phyloP scores from a whole-genome alignment of 35 echinoderm and acorn worm genomes.

The Apostichopus japonicus region DNA sequence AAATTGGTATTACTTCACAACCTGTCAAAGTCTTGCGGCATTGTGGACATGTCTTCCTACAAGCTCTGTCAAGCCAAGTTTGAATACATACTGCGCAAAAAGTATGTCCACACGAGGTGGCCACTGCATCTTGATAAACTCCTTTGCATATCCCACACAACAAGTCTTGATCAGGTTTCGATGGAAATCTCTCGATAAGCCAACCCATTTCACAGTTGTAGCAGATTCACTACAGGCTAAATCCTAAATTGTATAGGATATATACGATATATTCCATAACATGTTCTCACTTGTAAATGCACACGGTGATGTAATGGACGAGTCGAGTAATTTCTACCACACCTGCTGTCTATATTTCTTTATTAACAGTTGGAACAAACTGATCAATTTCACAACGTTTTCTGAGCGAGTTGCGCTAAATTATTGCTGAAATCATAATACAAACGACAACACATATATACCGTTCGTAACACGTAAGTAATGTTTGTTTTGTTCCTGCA shows the following conservation, averaged over 20 bases:
- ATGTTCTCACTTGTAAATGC: background rate
- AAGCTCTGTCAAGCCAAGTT: conserved; percentile 81
- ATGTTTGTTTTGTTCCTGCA: too few relatives aligned
- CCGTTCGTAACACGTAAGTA: too few relatives aligned
- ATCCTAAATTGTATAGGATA: background rate
- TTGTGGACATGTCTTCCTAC: conserved; percentile 77
- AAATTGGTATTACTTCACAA: conserved; percentile 78
- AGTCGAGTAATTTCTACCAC: background rate
- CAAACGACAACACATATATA: too few relatives aligned
- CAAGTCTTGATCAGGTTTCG: conserved; percentile 76
- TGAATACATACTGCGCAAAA: conserved; percentile 86
- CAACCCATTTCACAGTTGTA: conserved; percentile 70
- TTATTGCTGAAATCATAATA: too few relatives aligned
- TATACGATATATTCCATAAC: background rate
- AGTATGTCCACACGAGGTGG: conserved; percentile 84
- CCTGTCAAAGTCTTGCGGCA: conserved; percentile 69
- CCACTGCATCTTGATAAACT: conserved; percentile 79
- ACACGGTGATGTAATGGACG: background rate
- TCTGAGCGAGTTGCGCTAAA: too few relatives aligned
- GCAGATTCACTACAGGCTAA: too few relatives aligned
- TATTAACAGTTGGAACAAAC: too few relatives aligned
- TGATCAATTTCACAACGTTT: background rate
- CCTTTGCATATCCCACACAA: conserved; percentile 89
- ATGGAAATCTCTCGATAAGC: conserved; percentile 72
- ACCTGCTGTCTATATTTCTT: background rate